Evolutionary conservation across 92 coral and sea anemone species (phyloP), one percentile per base, ranked within the genome.

Genomic region (Actinostola sp.): DNA sequence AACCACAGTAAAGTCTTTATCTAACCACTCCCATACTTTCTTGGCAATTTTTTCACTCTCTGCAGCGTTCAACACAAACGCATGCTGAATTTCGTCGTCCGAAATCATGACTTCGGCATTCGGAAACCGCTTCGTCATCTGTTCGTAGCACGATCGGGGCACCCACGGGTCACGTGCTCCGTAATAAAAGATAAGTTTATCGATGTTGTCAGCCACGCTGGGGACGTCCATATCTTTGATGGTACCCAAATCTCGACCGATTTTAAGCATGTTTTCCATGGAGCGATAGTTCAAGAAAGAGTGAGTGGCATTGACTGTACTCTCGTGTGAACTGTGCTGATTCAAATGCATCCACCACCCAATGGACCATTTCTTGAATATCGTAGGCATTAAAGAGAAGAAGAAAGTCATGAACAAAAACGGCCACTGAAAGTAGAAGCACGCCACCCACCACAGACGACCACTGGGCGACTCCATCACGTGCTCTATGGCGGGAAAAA

Each of bases 151-250:
- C 13, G 80, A 63, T 61, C 77, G 80, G 1, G 99, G 99, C 3
- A 88, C 92, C 99, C 99, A 95, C 27, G 97, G 90, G 70, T 95
- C 99, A 52, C 90, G 86, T 9, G 93, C 57, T 20, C 99, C 99
- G 77, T 95, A 95, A 70, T 82, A 95, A 84, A 95, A 95, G 57
- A 89, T 88, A 12, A 95, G 95, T 67, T 92, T 95, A 30, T 92
- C 83, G 67, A 95, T 78, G 70, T 95, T 90, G 29, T 84, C 81
- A 24, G 73, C 52, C 46, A 95, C 77, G 39, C 90, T 89, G 10
- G 50, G 67, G 56, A 72, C 33, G 67, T 91, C 97, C 5, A 91
- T 69, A 53, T 88, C 84, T 29, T 83, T 79, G 38, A 91, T 89
- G 6, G 74, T 80, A 23, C 70, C 83, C 26, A 91, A 76, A 66